These are phyloP conservation scores for Melipona beecheii DNA, from an alignment of 2,888 invertebrate species.

Conservation along the genomic window DNA sequence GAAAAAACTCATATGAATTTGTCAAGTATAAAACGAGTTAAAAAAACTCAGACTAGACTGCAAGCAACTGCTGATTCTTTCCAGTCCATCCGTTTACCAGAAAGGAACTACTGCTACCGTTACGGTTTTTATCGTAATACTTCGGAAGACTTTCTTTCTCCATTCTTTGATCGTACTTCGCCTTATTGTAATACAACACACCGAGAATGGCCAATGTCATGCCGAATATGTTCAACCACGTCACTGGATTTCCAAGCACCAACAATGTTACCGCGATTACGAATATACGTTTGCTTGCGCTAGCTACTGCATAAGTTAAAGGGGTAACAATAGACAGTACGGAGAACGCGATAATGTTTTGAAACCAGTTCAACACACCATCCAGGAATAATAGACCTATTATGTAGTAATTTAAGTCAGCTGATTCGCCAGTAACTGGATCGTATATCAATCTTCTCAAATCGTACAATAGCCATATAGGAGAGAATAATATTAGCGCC, in stretches of 20 bases:
- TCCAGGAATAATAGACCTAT: slow-evolving; percentile 89
- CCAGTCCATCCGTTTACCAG: slow-evolving; percentile 76
- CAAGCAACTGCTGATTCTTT: slow-evolving; percentile 72
- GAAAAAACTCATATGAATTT: slow-evolving; percentile 58
- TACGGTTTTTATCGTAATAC: slow-evolving; percentile 68
- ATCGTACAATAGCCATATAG: slow-evolving; percentile 92
- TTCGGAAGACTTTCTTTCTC: slow-evolving; percentile 86
- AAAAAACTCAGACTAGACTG: slow-evolving; percentile 74
- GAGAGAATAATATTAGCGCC: slow-evolving; percentile 92
- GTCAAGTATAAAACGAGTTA: slow-evolving; percentile 38
- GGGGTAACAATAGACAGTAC: slow-evolving; percentile 96
- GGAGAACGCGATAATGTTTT: slow-evolving; percentile 97
- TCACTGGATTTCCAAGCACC: slow-evolving; percentile 95
- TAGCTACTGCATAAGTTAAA: slow-evolving; percentile 97
- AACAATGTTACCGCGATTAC: slow-evolving; percentile 95
- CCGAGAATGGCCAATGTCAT: slow-evolving; percentile 96
- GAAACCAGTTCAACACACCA: slow-evolving; percentile 96
- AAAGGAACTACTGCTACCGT: slow-evolving; percentile 70
- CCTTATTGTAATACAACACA: slow-evolving; percentile 95
- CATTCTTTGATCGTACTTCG: slow-evolving; percentile 89
- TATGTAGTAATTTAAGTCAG: slow-evolving; percentile 84
- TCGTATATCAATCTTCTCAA: slow-evolving; percentile 87
- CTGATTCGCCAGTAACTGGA: slow-evolving; percentile 80
- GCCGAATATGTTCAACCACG: slow-evolving; percentile 93
- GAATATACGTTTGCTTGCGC: slow-evolving; percentile 96